phyloP scores from a whole-genome alignment of 2,113 vertebrate genomes.

The Machaerirhynchus nigripectus region DNA sequence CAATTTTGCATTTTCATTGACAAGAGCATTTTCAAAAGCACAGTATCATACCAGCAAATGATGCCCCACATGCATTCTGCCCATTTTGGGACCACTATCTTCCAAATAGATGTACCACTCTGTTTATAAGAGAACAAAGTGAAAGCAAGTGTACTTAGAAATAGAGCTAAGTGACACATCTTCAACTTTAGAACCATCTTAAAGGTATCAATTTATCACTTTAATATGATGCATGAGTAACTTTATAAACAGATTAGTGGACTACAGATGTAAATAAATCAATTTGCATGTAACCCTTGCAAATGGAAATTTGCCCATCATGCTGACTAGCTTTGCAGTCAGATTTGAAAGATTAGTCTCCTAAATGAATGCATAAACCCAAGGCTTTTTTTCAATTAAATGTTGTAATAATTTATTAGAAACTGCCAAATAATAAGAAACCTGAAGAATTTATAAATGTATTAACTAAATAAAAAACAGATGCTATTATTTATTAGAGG shows the following conservation, averaged over 20 bases:
- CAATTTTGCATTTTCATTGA: neutral
- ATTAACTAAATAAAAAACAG: slow-evolving; percentile 21
- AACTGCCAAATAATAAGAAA: slow-evolving; percentile 2
- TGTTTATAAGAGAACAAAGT: neutral
- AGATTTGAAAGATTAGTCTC: neutral
- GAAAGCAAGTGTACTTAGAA: neutral
- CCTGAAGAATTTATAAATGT: neutral
- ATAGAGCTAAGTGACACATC: neutral
- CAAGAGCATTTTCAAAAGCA: neutral
- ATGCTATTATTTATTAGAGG: neutral
- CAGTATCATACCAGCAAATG: neutral
- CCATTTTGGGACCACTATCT: neutral
- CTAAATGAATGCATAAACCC: neutral
- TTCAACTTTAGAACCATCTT: neutral
- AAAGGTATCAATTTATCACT: neutral
- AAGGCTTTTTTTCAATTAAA: neutral
- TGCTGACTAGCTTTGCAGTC: neutral
- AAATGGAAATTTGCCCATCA: neutral
- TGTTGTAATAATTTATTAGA: slow-evolving; percentile 10
- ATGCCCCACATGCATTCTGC: neutral
- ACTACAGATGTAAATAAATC: neutral
- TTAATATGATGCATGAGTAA: neutral
- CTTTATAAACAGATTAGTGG: neutral
- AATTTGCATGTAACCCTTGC: neutral
- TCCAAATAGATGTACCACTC: neutral